A percentile compares a stretch with the other conserved stretches of the same genome.
Conservation (phyloP, 2,888 invertebrate genomes). For the Melipona beecheii region DNA sequence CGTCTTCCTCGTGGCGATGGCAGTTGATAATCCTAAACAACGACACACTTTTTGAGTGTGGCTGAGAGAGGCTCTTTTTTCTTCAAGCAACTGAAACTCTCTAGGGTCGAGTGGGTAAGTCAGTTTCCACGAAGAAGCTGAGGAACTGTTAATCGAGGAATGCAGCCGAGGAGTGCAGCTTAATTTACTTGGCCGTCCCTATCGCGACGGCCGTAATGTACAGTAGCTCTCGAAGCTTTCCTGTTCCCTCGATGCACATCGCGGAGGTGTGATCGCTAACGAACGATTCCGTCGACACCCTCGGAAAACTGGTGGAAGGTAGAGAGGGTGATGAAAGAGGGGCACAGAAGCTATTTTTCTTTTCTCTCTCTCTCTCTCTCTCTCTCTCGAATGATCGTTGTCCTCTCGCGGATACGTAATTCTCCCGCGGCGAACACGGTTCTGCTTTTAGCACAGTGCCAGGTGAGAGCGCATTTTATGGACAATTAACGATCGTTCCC, state of each 20-base stretch:
- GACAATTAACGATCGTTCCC: constrained; percentile 75
- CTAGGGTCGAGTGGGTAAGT: not conserved
- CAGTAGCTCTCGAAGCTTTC: not conserved
- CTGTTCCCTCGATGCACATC: not conserved
- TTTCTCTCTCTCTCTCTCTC: too few species aligned
- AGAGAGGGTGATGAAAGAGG: constrained; percentile 23
- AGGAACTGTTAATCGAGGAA: not conserved
- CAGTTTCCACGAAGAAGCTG: not conserved
- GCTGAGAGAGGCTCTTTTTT: not conserved
- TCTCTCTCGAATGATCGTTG: constrained; percentile 56
- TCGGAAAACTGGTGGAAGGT: constrained; percentile 26
- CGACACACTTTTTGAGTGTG: not conserved
- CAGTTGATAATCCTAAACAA: not conserved
- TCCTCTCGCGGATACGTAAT: constrained; percentile 56
- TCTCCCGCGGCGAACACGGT: constrained; percentile 68
- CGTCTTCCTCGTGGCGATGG: too few species aligned
- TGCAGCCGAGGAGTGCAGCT: not conserved
- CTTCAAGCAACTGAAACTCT: not conserved
- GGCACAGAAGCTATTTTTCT: constrained; percentile 25
- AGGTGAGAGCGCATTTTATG: constrained; percentile 71
- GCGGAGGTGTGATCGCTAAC: constrained; percentile 8
- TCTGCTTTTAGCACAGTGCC: constrained; percentile 74
- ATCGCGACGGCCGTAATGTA: not conserved
- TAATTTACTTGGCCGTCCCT: not conserved
- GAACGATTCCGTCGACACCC: constrained; percentile 26